Evolutionary conservation across 1,140 invertebrate species (phyloP).

Genomic region (Aphidius ervi): DNA sequence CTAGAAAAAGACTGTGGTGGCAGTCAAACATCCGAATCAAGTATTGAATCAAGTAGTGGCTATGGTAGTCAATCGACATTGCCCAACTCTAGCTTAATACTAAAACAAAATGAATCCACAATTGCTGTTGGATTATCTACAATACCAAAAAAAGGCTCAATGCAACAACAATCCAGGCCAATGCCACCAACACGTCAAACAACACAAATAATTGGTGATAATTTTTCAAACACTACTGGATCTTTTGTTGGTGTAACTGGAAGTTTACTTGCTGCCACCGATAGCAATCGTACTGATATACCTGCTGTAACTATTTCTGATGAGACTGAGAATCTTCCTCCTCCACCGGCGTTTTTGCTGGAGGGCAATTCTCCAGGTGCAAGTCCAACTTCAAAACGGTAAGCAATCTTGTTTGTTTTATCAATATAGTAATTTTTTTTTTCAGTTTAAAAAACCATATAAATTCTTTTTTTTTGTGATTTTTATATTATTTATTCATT

Average conservation of each 20-base stretch:
- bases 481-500: too few species aligned
- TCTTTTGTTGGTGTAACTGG: slow-evolving; percentile 5
- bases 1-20: slow-evolving; percentile 62
- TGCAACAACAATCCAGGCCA: slow-evolving; percentile 61
- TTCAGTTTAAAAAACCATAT: too few species aligned
- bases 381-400: slow-evolving; percentile 45
- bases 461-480: too few species aligned
- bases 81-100: slow-evolving; percentile 43
- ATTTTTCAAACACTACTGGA: slow-evolving; percentile 16
- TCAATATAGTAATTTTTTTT: too few species aligned
- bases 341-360: slow-evolving; percentile 78
- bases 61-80: slow-evolving; percentile 71
- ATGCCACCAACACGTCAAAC: slow-evolving; percentile 81
- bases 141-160: slow-evolving; percentile 57
- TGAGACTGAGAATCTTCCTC: slow-evolving; percentile 68
- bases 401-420: not conserved
- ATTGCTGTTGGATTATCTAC: slow-evolving; percentile 31
- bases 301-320: slow-evolving; percentile 33
- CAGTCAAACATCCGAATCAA: slow-evolving; percentile 65
- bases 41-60: slow-evolving; percentile 70
- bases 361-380: slow-evolving; percentile 54
- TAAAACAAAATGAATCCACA: slow-evolving; percentile 41
- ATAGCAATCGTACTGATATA: slow-evolving; percentile 31
- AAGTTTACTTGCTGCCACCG: slow-evolving; percentile 10
- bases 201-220: slow-evolving; percentile 64